Evolutionary conservation across 1,140 invertebrate species (phyloP), one percentile per base, ranked within the genome.

Genomic region (Bombus terrestris): DNA sequence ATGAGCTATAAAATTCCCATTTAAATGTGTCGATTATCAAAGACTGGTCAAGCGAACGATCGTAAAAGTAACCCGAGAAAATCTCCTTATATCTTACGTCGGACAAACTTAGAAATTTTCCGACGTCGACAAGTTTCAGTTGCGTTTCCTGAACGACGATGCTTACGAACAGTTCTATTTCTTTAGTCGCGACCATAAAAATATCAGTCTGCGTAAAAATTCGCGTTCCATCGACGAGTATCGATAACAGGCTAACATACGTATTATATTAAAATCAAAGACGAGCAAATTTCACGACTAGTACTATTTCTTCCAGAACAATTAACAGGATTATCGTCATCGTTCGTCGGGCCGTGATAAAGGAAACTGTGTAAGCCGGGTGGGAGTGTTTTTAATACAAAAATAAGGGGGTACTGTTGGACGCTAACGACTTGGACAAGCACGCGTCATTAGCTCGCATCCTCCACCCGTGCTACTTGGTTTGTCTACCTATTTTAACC

Each of bases 351-450:
- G n/a, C 80, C 71, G 77, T 85, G 73, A 92, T 90, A 89, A 83
- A 81, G 74, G 43, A 35, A 83, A 32, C 66, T 32, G 28, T 8
- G 85, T 25, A 62, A 77, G 32, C 35, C 9, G 25, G 62, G 39
- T 25, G 74, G 89, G 91, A 90, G 82, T 90, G 90, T 92, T 93
- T 94, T 94, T 93, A 93, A 94, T 94, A 90, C 86, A 93, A 93
- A 94, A 94, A 94, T 93, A 93, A 94, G 92, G 92, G 92, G 93
- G 88, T 90, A 88, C 91, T 1, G 90, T 73, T 68, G 86, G 88
- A 92, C 88, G 91, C 92, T 94, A 94, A 94, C 92, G 93, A 94
- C 90, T 92, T 88, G 84, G 25, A 89, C 81, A 66, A 86, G 81
- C 89, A 94, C 84, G 93, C 93, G 88, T 92, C 93, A 93, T 93